Evolutionary conservation across 2,797 vertebrate species (phyloP).

Genomic region (Scolopax rusticola): DNA sequence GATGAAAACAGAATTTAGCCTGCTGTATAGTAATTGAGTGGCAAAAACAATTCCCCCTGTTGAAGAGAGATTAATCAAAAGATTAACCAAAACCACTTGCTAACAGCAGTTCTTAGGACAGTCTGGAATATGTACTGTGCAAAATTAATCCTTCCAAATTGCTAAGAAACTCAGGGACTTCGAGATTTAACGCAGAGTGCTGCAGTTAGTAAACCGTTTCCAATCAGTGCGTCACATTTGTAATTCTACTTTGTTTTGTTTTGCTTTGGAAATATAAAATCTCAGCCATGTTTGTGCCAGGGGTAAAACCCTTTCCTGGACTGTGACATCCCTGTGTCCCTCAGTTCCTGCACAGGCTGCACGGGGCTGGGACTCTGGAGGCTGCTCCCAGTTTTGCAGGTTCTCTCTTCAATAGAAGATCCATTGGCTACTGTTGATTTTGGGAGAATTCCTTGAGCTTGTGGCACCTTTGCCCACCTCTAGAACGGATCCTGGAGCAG

Average conservation of each 20-base stretch:
- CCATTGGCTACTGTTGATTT: background rate
- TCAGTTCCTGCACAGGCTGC: background rate
- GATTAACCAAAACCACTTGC: conserved; percentile 61
- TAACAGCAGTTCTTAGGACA: conserved; percentile 13
- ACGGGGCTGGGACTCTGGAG: background rate
- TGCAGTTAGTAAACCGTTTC: conserved; percentile 3
- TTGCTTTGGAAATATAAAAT: background rate
- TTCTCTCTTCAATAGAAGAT: background rate
- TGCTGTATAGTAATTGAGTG: conserved; percentile 45
- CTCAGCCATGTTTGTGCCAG: background rate
- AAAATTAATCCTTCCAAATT: conserved; percentile 67
- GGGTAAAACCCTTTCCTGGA: background rate
- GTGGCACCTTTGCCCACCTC: background rate
- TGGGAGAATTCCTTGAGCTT: background rate
- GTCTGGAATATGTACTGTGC: background rate
- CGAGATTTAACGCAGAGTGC: background rate
- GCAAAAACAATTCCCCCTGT: conserved; percentile 50
- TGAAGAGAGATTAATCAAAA: conserved; percentile 70
- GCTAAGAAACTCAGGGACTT: conserved; percentile 56
- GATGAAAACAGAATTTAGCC: conserved; percentile 54
- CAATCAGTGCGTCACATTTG: background rate
- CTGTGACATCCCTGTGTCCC: background rate
- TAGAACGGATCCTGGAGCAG: background rate
- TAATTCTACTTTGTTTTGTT: background rate
- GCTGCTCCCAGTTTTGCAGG: fast-evolving